These are phyloP conservation scores for Lasioglossum figueresi DNA, from an alignment of 2,888 invertebrate genomes.

Conservation along the genomic window DNA sequence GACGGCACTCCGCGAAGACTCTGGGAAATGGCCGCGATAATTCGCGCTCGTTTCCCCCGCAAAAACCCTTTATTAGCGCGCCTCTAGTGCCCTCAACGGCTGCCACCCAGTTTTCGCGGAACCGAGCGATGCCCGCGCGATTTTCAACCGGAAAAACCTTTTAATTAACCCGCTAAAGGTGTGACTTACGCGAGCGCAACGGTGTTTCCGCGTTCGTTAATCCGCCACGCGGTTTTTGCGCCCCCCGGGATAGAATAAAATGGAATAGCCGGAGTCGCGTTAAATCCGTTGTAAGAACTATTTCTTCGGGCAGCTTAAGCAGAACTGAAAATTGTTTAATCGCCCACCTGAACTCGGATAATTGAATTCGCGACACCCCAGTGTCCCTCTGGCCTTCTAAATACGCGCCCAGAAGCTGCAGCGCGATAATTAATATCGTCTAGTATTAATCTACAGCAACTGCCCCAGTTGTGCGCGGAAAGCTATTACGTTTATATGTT, in stretches of 20 bases:
- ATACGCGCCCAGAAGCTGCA: background rate
- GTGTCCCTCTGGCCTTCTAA: background rate
- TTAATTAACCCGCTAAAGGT: conserved; percentile 35
- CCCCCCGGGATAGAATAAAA: background rate
- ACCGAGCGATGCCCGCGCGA: conserved; percentile 14
- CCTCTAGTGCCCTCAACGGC: background rate
- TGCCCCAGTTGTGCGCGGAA: background rate
- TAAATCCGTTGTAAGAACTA: conserved; percentile 2
- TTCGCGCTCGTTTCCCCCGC: conserved; percentile 42
- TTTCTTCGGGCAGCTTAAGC: conserved; percentile 8
- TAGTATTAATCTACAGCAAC: background rate
- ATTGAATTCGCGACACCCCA: background rate
- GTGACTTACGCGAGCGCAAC: conserved; percentile 17
- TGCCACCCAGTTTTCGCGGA: conserved; percentile 41
- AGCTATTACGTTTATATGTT: background rate
- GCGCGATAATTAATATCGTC: background rate
- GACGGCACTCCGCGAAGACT: conserved; percentile 41
- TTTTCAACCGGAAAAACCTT: conserved; percentile 39
- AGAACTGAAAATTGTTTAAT: conserved; percentile 5
- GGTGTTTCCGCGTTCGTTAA: conserved; percentile 22
- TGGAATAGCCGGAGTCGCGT: background rate
- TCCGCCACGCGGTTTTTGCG: background rate
- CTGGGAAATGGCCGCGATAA: conserved; percentile 64
- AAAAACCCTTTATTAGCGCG: conserved; percentile 60
- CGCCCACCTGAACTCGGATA: background rate